Base-by-base conservation (phyloP, 2,888 invertebrate species). In the Laspeyria flexula region DNA sequence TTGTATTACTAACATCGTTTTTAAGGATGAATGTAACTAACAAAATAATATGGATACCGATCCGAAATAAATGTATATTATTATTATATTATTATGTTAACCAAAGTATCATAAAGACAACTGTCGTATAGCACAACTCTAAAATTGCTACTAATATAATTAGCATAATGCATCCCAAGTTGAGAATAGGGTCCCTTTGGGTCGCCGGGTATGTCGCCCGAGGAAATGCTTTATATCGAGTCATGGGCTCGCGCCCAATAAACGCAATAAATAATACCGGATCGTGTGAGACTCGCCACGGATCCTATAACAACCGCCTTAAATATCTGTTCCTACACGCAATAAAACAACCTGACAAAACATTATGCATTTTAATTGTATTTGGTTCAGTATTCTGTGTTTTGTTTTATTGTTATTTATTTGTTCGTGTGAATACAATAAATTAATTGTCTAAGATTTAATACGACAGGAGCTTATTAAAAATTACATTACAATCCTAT, bases 251-350 rank as follows among this genome's bases (percentile, higher is more conserved):
- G 81, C 77, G 79, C 73, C 84, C 88, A 89, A 89, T 90, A 89
- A 86, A 85, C 73, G 82, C 77, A 68, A 85, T 90, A 89, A 90
- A 91, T 88, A 87, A 88, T 84, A 81, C 68, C 60, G 60, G 79
- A 73, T 82, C 88, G 89, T 87, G 88, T 88, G 88, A 86, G 85
- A 78, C 83, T 79, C 81, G 81, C 81, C 83, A 81, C 79, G 80
- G 80, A 81, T 81, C 79, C 83, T 73, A 79, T 79, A 85, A 85
- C 84, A 78, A 75, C 75, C 73, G 72, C 75, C 69, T 83, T 68
- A 68, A 67, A 77, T 84, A 85, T 86, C 82, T 75, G 83, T 77
- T 81, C 75, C 73, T 79, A 76, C 69, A 70, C 50, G 39, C 49
- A 71, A 78, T 79, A 77, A 84, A 80, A 83, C 79, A 82, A 77